Evolutionary conservation across 2,888 invertebrate genomes (phyloP), one percentile per base, ranked within the genome.

Genomic region (Apamea sordens): DNA sequence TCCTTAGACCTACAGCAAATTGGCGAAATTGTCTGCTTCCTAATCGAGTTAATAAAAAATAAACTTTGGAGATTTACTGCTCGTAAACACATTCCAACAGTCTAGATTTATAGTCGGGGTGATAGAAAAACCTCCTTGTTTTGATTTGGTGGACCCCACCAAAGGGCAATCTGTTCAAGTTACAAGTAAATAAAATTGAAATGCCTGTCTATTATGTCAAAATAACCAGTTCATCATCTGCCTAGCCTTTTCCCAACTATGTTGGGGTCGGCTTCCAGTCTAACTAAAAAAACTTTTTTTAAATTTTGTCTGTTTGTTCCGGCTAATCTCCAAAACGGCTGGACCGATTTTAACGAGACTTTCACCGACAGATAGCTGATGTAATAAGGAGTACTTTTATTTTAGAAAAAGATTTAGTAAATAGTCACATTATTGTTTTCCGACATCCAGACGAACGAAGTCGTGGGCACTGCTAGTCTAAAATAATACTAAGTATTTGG

Each of bases 21-120:
- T 79, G 85, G 79, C 78, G 47, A 82, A 84, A 88, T 88, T 79
- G 88, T 76, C 84, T 28, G 70, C 75, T 86, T 88, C 86, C 88
- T 88, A 88, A 88, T 88, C 83, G 81, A 79, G 82, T 84, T 80
- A 80, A 80, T 77, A 79, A 76, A 86, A 84, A 84, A 80, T 64
- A 28, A 15, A 53, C 64, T 69, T 76, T 71, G 47, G 44, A 71
- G 69, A 75, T 75, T 73, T 64, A 77, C 24, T 50, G 36, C 76
- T 76, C 76, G 36, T 74, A 80, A 80, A 79, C 63, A 74, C 47
- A 47, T 74, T 61, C 36, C 53, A 50, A 59, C 56, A n/a, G 61
- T 63, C 44, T 65, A 80, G 64, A 81, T 80, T 80, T 80, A 80
- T 36, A 15, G 18, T 61, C 41, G 15, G 21, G 36, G 61, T 73